phyloP scores from a whole-genome alignment of 2,113 vertebrate species.

The Canis aureus region DNA sequence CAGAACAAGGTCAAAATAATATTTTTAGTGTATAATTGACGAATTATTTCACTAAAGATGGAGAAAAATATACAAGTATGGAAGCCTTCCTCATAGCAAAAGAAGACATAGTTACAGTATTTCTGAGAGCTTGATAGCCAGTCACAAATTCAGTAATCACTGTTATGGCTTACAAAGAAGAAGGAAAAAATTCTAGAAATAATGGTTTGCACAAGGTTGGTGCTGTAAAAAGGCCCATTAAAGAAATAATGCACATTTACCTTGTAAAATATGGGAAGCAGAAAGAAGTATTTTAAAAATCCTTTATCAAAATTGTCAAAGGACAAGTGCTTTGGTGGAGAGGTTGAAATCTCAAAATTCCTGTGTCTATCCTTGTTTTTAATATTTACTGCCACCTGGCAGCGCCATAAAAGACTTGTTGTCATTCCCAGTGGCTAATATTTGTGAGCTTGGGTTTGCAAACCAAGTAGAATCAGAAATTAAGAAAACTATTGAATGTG shows the following conservation, averaged over 20 bases:
- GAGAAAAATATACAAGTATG: background rate
- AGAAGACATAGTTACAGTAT: background rate
- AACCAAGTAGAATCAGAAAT: background rate
- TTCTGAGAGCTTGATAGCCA: background rate
- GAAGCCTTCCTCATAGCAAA: background rate
- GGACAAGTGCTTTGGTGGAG: background rate
- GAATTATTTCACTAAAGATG: background rate
- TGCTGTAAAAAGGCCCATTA: background rate
- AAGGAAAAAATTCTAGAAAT: background rate
- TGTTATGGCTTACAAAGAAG: background rate
- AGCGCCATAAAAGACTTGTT: background rate
- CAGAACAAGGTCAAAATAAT: background rate
- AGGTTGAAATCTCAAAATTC: background rate
- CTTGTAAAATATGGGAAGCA: background rate
- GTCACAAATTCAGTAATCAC: background rate
- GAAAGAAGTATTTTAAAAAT: background rate
- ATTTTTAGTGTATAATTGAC: background rate
- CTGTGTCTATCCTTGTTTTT: background rate
- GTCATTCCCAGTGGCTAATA: background rate
- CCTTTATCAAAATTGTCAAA: background rate
- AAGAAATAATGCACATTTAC: background rate
- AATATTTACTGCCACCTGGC: background rate
- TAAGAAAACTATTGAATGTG: background rate
- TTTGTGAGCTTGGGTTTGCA: background rate
- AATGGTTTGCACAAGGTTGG: background rate